phyloP scores from a whole-genome alignment of 1,140 invertebrate species.

The Drosophila suzukii region DNA sequence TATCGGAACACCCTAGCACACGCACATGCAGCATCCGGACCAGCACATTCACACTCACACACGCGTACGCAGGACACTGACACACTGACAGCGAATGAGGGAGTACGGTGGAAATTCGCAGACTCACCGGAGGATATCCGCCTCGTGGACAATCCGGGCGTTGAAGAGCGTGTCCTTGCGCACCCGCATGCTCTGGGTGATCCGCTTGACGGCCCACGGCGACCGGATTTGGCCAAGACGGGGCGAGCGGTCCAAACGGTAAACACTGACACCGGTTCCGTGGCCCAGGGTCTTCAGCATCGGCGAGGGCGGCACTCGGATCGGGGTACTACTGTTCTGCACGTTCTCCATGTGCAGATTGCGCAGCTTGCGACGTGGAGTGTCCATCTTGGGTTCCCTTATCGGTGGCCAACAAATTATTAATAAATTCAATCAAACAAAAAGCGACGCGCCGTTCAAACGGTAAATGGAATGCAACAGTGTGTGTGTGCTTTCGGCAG shows the following conservation, averaged over 20 bases:
- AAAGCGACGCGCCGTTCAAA: slow-evolving; percentile 53
- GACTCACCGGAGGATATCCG: slow-evolving; percentile 85
- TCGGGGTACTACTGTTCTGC: slow-evolving; percentile 67
- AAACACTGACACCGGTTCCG: slow-evolving; percentile 90
- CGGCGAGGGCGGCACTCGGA: slow-evolving; percentile 76
- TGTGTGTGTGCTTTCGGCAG: neutral
- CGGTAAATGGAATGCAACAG: slow-evolving; percentile 11
- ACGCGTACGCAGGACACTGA: slow-evolving; percentile 13
- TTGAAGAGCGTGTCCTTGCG: slow-evolving; percentile 79
- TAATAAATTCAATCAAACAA: slow-evolving; percentile 14
- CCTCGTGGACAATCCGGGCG: slow-evolving; percentile 89
- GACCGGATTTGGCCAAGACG: slow-evolving; percentile 87
- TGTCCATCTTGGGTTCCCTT: slow-evolving; percentile 52
- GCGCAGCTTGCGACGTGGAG: slow-evolving; percentile 68
- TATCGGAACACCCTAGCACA: slow-evolving; percentile 13
- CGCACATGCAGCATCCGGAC: slow-evolving; percentile 41
- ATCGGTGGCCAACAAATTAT: slow-evolving; percentile 6
- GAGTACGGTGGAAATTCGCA: neutral
- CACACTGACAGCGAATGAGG: neutral
- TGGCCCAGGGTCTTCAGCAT: slow-evolving; percentile 76
- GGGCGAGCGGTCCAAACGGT: slow-evolving; percentile 90
- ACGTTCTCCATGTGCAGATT: slow-evolving; percentile 74
- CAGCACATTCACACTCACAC: slow-evolving; percentile 29
- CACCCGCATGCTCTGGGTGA: slow-evolving; percentile 78
- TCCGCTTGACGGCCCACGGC: slow-evolving; percentile 93